Conservation (phyloP, 2,888 invertebrate genomes). For the Candidula unifasciata region DNA sequence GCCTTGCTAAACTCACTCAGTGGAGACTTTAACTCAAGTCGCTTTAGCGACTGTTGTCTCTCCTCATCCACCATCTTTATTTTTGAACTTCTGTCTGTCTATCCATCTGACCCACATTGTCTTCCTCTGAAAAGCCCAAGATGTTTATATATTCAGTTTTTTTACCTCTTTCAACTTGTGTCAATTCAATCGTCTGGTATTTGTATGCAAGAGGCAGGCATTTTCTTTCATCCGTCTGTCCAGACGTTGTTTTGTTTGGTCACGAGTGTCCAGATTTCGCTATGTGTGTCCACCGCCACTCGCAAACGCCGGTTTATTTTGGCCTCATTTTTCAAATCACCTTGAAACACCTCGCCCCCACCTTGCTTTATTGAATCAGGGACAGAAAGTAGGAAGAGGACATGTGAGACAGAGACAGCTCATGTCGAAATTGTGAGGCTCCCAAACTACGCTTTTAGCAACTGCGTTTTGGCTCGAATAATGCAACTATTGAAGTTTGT, state of each 20-base stretch:
- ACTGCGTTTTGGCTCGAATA: conserved; percentile 9
- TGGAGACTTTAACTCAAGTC: no score
- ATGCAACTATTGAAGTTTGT: conserved; percentile 1
- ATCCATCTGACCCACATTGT: background rate
- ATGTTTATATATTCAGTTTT: background rate
- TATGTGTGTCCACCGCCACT: conserved; percentile 9
- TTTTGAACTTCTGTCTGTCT: background rate
- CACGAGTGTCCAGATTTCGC: background rate
- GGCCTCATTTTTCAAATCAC: conserved; percentile 1
- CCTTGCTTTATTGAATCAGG: no score
- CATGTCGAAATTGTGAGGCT: background rate
- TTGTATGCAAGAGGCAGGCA: background rate
- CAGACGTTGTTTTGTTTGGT: background rate
- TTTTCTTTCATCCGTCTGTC: conserved; percentile 1
- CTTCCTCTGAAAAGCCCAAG: background rate
- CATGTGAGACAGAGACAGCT: no score
- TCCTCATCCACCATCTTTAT: no score
- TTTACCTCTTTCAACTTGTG: no score
- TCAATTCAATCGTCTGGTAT: background rate
- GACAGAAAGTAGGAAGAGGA: background rate
- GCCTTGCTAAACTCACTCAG: no score
- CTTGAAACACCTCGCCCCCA: no score
- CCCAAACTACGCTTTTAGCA: conserved; percentile 7
- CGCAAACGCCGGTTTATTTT: conserved; percentile 26
- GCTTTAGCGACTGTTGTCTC: no score